These are phyloP conservation scores for Mechanitis messenoides DNA, from an alignment of 2,888 invertebrate species.

Conservation along the genomic window DNA sequence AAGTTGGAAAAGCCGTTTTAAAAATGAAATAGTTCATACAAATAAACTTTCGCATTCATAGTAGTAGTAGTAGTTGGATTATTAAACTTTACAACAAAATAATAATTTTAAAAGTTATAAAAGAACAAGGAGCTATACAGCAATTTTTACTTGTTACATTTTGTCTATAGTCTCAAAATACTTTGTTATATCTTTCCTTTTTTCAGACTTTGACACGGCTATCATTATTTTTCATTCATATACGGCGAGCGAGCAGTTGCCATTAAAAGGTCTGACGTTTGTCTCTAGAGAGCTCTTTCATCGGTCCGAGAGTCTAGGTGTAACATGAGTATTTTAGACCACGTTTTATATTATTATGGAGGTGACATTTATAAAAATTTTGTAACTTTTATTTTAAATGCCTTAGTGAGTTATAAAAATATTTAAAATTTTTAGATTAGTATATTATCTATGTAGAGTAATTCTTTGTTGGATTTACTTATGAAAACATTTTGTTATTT, in stretches of 20 bases:
- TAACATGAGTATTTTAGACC: slow-evolving; percentile 29
- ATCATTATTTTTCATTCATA: slow-evolving; percentile 57
- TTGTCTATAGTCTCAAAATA: slow-evolving; percentile 21
- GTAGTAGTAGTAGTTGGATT: no score
- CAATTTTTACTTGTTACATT: no score
- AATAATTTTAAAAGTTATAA: no score
- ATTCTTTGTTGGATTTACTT: slow-evolving; percentile 11
- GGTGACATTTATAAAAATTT: slow-evolving; percentile 4
- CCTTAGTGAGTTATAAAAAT: background rate
- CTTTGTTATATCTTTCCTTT: slow-evolving; percentile 28
- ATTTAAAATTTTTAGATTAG: no score
- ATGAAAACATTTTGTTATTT: no score
- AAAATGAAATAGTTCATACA: no score
- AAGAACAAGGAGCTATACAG: no score
- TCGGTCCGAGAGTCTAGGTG: slow-evolving; percentile 42
- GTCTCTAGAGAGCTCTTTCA: slow-evolving; percentile 63
- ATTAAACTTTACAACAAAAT: no score
- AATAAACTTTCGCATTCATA: no score
- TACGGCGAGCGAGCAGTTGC: slow-evolving; percentile 52
- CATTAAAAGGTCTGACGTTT: slow-evolving; percentile 64
- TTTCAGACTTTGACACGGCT: slow-evolving; percentile 32
- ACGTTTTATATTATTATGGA: slow-evolving; percentile 17
- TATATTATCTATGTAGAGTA: slow-evolving; percentile 5
- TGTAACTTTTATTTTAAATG: background rate
- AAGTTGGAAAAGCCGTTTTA: no score